phyloP scores from a whole-genome alignment of 2,888 invertebrate species.

The Drosophila prolongata region DNA sequence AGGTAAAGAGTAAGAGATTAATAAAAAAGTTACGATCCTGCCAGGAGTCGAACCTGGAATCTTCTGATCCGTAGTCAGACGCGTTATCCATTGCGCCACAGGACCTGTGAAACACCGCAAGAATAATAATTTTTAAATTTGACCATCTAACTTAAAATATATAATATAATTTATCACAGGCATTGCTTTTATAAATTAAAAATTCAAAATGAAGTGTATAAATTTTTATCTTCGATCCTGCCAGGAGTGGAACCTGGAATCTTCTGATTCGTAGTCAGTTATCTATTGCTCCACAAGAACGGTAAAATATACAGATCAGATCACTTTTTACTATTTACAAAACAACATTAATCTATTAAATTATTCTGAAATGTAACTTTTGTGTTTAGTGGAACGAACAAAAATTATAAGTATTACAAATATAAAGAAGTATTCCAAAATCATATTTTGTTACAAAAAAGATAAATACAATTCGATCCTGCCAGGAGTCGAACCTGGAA shows the following conservation, averaged over 20 bases:
- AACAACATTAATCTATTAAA: neutral
- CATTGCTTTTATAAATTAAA: no score
- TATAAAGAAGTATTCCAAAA: no score
- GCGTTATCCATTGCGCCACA: conserved; percentile 84
- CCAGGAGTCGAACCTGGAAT: conserved; percentile 84
- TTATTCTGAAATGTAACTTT: no score
- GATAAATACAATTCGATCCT: conserved; percentile 8
- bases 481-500: conserved; percentile 83
- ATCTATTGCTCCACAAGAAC: conserved; percentile 84
- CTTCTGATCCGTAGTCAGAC: conserved; percentile 84
- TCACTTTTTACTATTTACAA: neutral
- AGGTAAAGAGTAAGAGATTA: no score
- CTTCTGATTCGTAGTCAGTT: conserved; percentile 84
- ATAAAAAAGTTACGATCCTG: conserved; percentile 15
- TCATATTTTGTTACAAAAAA: neutral
- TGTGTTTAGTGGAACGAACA: no score
- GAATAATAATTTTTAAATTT: no score
- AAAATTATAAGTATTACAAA: no score
- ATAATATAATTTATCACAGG: no score
- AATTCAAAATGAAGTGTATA: no score
- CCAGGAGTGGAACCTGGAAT: conserved; percentile 84
- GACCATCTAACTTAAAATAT: no score
- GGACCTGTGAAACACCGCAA: conserved; percentile 56
- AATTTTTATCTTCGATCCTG: conserved; percentile 1
- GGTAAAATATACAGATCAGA: neutral